Conservation (phyloP, 2,113 vertebrate genomes). For the Triplophysa siluroides region DNA sequence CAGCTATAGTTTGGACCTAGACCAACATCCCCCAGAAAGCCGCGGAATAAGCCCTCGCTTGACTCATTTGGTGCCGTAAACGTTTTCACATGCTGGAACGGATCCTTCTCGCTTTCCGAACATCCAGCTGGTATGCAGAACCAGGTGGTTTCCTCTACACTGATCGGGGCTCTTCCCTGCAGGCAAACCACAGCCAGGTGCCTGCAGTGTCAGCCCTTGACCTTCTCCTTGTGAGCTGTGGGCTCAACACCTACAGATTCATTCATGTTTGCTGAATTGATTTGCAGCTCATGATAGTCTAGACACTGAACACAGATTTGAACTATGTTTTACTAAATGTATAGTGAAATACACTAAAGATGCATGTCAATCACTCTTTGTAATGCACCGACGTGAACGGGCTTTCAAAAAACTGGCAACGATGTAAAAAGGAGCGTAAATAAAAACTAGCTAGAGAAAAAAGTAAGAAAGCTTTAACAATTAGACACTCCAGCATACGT, state of each 20-base stretch:
- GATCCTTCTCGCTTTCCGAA: slow-evolving; percentile 7
- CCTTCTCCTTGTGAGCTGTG: slow-evolving; percentile 13
- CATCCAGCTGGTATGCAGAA: slow-evolving; percentile 20
- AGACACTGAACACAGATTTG: background rate
- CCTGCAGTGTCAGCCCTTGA: slow-evolving; percentile 15
- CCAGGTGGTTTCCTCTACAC: slow-evolving; percentile 20
- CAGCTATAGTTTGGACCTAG: slow-evolving; percentile 16
- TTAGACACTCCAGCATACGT: slow-evolving; percentile 51
- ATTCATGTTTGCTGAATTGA: slow-evolving; percentile 3
- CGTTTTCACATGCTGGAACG: slow-evolving; percentile 29
- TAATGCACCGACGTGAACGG: background rate
- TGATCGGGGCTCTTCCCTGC: slow-evolving; percentile 20
- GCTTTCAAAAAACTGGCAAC: slow-evolving; percentile 10
- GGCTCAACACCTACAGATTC: slow-evolving; percentile 13
- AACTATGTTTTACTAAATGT: background rate
- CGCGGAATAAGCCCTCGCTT: background rate
- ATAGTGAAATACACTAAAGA: background rate
- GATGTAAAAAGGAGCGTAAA: slow-evolving; percentile 3
- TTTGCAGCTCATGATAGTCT: background rate
- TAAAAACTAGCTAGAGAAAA: background rate
- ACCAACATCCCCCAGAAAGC: slow-evolving; percentile 34
- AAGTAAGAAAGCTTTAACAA: slow-evolving; percentile 18
- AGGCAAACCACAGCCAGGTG: slow-evolving; percentile 38
- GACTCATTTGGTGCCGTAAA: slow-evolving; percentile 32
- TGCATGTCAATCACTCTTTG: background rate